A percentile compares a stretch with the other conserved stretches of the same genome.
These are phyloP conservation scores for Chaunax sp. DNA, from an alignment of 2,797 vertebrate genomes.

Conservation along the genomic window DNA sequence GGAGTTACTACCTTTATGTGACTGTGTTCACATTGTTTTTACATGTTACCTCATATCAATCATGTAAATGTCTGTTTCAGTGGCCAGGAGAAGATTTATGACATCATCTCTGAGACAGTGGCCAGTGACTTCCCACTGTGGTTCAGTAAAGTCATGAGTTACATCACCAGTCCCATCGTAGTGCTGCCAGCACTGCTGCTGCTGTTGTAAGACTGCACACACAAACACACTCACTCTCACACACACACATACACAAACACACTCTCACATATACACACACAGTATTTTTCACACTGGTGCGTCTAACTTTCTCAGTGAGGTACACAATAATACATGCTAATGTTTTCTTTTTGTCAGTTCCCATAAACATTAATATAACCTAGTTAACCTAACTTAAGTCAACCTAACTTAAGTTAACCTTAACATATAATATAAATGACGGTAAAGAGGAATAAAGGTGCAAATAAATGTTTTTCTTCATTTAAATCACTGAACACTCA, in stretches of 20 bases:
- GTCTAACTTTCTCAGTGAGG: no score
- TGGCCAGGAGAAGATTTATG: constrained; percentile 98
- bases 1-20: no score
- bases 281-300: background rate
- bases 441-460: no score
- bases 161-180: constrained; percentile 94
- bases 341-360: no score
- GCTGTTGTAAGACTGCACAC: constrained; percentile 89
- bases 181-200: constrained; percentile 92
- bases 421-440: no score
- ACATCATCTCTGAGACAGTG: constrained; percentile 95
- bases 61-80: constrained; percentile 61
- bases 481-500: no score
- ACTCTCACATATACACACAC: constrained; percentile 1
- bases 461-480: no score
- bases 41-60: background rate
- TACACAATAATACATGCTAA: no score
- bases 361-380: no score
- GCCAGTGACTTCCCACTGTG: constrained; percentile 90
- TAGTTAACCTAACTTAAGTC: no score
- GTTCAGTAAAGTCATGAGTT: constrained; percentile 91
- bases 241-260: constrained; percentile 10
- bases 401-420: no score
- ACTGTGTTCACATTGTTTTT: background rate
- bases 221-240: constrained; percentile 4